Evolutionary conservation across 2,888 invertebrate genomes (phyloP), one percentile per base, ranked within the genome.

Genomic region (Dioctria linearis): DNA sequence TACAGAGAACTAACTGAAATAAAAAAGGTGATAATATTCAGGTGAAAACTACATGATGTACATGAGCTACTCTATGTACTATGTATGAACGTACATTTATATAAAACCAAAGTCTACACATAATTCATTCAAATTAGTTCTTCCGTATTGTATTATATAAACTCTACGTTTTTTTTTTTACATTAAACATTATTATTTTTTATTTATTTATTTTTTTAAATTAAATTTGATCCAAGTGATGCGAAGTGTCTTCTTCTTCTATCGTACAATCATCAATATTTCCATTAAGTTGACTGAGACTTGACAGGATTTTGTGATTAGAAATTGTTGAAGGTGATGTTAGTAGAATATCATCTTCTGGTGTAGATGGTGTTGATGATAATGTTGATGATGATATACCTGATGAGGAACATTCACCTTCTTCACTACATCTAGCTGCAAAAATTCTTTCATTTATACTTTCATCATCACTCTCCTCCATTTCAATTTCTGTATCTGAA

Each of bases 401-500:
- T 42, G 75, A 81, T 63, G 78, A 78, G n/a, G 76, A 76, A 66
- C 78, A 65, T 66, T 81, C 81, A 66, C 81, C 82, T 66, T 79
- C 80, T 73, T 79, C 79, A 67, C 46, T 65, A 40, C 13, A 71
- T 37, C 79, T 73, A 8, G 80, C 73, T 57, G 80, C 81, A 6
- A 57, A 43, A 61, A 82, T 78, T 66, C 82, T 80, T 65, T 81
- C 80, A 57, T 81, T 82, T 66, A 83, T 81, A 39, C 82, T 82
- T 46, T 84, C 84, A 61, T 84, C 84, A 80, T 84, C 84, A 73
- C 84, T 83, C 81, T 84, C 84, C 83, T 25, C 25, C 25, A 25
- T 25, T 25, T 25, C 25, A 25, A 84, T 83, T 82, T 85, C 84
- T 4, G 82, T 79, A 78, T 83, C 83, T n/a, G 80, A 79, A 25